These are phyloP conservation scores for Lacanobia wlatinum DNA, from an alignment of 2,888 invertebrate genomes.

Conservation along the genomic window DNA sequence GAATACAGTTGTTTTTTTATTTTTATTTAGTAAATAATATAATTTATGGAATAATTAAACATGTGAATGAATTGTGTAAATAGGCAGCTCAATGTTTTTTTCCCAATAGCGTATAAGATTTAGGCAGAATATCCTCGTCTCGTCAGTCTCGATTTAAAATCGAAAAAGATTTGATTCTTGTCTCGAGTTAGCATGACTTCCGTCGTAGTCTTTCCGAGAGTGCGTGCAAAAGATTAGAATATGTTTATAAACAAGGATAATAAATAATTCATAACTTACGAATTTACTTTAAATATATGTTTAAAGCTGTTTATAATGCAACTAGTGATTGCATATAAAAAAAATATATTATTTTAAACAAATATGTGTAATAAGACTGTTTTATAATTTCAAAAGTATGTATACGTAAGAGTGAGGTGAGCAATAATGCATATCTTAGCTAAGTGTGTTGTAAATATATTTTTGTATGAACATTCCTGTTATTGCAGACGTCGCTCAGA, in stretches of 20 bases:
- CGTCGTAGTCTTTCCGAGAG: neutral
- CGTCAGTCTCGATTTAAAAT: neutral
- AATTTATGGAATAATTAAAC: neutral
- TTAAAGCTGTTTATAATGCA: neutral
- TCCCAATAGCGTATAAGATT: neutral
- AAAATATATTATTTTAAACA: conserved; percentile 11
- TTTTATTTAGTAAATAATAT: neutral
- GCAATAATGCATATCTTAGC: conserved; percentile 51
- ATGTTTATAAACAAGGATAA: neutral
- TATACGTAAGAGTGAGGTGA: conserved; percentile 13
- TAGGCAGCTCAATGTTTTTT: conserved; percentile 14
- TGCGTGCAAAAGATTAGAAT: conserved; percentile 5
- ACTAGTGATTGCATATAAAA: conserved; percentile 16
- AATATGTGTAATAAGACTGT: conserved; percentile 36
- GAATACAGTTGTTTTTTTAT: neutral
- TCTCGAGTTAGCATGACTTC: neutral
- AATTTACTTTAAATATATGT: conserved; percentile 30
- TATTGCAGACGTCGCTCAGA: conserved; percentile 28
- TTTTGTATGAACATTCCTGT: conserved; percentile 63
- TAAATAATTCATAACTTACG: conserved; percentile 20
- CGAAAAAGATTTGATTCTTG: neutral
- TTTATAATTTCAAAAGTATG: conserved; percentile 27
- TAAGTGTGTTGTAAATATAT: conserved; percentile 59
- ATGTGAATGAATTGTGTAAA: conserved; percentile 4
- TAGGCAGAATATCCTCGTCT: neutral